Conservation (phyloP, 2,113 vertebrate species). For the Saguinus midas region DNA sequence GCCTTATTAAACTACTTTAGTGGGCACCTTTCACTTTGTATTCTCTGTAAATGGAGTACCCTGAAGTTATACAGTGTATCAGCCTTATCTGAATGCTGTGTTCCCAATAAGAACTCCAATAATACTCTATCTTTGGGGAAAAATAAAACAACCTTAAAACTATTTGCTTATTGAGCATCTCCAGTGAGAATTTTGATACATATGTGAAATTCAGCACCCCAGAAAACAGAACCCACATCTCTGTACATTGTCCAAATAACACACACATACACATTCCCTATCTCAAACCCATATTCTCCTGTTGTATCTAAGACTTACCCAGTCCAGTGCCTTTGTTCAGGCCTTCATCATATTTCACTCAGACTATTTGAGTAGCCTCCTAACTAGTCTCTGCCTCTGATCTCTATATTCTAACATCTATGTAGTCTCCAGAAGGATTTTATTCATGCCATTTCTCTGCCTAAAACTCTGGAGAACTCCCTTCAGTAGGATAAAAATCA, state of each 20-base stretch:
- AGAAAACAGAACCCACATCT: background rate
- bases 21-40: background rate
- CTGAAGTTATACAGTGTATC: background rate
- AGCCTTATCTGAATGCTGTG: background rate
- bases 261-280: background rate
- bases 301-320: background rate
- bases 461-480: background rate
- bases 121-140: background rate
- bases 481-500: background rate
- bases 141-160: background rate
- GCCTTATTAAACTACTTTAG: background rate
- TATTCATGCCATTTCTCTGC: background rate
- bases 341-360: background rate
- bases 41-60: background rate
- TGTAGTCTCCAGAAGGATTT: background rate
- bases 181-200: background rate
- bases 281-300: background rate
- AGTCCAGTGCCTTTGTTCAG: background rate
- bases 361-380: background rate
- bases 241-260: background rate
- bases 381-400: background rate
- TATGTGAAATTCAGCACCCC: background rate
- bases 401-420: background rate
- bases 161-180: background rate
- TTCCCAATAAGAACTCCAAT: background rate